A percentile compares a stretch with the other conserved stretches of the same genome.
These are phyloP conservation scores for Eupithecia vulgata DNA, from an alignment of 2,888 invertebrate species.

Conservation along the genomic window DNA sequence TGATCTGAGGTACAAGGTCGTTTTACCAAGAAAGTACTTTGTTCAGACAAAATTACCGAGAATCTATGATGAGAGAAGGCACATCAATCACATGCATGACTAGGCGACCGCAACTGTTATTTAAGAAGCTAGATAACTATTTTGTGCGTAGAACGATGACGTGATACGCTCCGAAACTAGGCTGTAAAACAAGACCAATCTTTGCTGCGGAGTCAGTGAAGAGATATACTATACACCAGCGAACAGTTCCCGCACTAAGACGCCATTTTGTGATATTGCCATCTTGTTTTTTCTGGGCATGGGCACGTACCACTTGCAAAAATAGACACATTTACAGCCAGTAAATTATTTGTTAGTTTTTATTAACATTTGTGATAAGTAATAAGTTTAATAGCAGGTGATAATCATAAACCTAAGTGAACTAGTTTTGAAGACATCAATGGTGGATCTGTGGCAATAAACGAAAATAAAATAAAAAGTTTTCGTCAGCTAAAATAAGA, in stretches of 20 bases:
- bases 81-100: conserved; percentile 4
- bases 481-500: background rate
- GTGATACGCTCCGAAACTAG: background rate
- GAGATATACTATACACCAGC: background rate
- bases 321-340: background rate
- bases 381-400: background rate
- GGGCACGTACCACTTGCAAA: conserved; percentile 9
- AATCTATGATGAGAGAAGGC: background rate
- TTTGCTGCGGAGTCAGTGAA: background rate
- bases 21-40: background rate
- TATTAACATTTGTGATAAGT: background rate
- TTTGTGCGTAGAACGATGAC: background rate
- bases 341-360: background rate
- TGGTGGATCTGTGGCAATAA: background rate
- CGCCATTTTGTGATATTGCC: background rate
- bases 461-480: background rate
- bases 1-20: background rate
- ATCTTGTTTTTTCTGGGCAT: conserved; percentile 7
- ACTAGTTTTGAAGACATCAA: background rate
- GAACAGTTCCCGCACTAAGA: background rate
- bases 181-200: background rate
- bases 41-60: background rate
- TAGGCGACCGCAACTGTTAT: background rate
- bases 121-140: background rate
- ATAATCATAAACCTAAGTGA: background rate